Evolutionary conservation across 2,888 invertebrate genomes (phyloP).

Genomic region (Caenorhabditis zanzibari): DNA sequence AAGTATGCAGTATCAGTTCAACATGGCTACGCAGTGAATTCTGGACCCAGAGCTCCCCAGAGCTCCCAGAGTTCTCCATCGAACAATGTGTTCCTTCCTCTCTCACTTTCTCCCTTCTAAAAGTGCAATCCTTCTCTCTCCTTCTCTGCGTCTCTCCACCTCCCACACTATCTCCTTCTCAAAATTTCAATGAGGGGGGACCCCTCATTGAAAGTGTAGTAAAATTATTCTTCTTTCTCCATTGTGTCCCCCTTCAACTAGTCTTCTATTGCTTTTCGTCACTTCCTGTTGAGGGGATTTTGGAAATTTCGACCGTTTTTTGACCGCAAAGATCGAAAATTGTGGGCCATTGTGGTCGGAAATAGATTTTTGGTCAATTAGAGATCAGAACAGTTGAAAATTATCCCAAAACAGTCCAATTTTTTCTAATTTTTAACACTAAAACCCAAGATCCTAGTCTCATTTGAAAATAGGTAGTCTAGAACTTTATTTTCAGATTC

Average conservation of each 20-base stretch:
- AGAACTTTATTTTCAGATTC: too few species aligned
- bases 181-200: background rate
- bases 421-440: too few species aligned
- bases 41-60: too few species aligned
- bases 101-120: conserved; percentile 2
- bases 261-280: conserved; percentile 8
- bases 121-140: conserved; percentile 8
- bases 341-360: too few species aligned
- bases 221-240: conserved; percentile 18
- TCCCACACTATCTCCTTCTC: background rate
- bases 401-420: too few species aligned
- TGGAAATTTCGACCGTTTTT: background rate
- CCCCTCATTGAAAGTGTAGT: conserved; percentile 18
- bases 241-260: background rate
- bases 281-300: conserved; percentile 2
- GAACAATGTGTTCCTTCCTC: background rate
- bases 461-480: too few species aligned
- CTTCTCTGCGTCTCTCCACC: conserved; percentile 22
- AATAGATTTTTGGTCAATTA: too few species aligned
- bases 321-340: background rate
- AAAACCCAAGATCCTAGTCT: too few species aligned
- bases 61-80: background rate
- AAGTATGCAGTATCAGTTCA: too few species aligned
- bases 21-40: too few species aligned
- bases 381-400: too few species aligned